phyloP scores from a whole-genome alignment of 2,888 invertebrate species.

The Polyploca ridens region DNA sequence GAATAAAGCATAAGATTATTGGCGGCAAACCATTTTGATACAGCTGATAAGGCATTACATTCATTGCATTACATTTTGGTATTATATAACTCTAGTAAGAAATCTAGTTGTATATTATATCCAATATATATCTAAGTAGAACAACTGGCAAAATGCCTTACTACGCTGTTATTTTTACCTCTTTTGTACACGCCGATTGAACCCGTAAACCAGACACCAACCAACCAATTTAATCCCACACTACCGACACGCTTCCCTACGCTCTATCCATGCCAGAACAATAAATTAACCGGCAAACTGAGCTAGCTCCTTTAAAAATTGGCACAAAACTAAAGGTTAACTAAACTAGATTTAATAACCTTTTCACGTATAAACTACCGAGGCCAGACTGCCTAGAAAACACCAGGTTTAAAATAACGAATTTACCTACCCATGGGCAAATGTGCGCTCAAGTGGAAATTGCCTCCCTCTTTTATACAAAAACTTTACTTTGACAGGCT shows the following conservation, averaged over 20 bases:
- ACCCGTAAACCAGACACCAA: neutral
- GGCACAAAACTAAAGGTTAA: slow-evolving; percentile 17
- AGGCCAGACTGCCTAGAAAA: neutral
- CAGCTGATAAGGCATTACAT: too few relatives aligned
- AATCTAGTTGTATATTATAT: neutral
- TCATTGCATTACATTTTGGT: neutral
- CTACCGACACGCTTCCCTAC: neutral
- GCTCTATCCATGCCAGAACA: slow-evolving; percentile 21
- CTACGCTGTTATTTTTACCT: neutral
- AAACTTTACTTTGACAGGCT: neutral
- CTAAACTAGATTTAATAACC: slow-evolving; percentile 24
- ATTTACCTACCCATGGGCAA: slow-evolving; percentile 12
- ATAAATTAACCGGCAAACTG: slow-evolving; percentile 17
- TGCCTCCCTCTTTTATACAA: slow-evolving; percentile 15
- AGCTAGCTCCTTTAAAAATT: slow-evolving; percentile 23
- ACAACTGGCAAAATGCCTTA: slow-evolving; percentile 2
- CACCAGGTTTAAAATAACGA: slow-evolving; percentile 16
- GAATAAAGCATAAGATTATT: too few relatives aligned
- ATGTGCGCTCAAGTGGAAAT: slow-evolving; percentile 19
- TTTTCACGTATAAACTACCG: slow-evolving; percentile 22
- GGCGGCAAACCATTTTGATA: too few relatives aligned
- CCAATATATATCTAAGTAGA: neutral
- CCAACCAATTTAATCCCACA: neutral
- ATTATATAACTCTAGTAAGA: neutral
- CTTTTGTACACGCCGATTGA: neutral